phyloP scores from a whole-genome alignment of 2,888 invertebrate species.

The Pristionchus exspectatus region DNA sequence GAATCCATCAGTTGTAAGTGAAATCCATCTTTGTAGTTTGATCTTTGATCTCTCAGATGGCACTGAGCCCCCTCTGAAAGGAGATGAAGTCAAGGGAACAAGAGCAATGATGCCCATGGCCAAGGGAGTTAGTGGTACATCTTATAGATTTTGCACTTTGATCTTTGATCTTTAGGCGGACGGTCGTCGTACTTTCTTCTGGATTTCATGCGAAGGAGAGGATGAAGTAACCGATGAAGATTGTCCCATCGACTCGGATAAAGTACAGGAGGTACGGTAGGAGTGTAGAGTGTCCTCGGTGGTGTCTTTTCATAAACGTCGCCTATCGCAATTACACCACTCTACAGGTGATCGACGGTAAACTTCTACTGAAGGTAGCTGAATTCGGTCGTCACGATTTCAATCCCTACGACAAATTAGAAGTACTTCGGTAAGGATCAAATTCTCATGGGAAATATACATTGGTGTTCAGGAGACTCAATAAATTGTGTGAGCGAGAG shows the following conservation, averaged over 20 bases:
- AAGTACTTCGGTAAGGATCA: constrained; percentile 40
- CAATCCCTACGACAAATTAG: constrained; percentile 57
- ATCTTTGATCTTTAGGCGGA: constrained; percentile 14
- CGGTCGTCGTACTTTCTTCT: constrained; percentile 47
- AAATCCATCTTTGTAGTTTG: constrained; percentile 11
- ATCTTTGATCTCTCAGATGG: constrained; percentile 52
- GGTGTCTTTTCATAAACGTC: neutral
- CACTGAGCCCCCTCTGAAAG: constrained; percentile 29
- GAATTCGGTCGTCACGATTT: constrained; percentile 55
- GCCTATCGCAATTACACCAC: neutral
- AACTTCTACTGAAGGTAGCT: constrained; percentile 39
- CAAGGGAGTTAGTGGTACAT: neutral
- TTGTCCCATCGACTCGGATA: constrained; percentile 60
- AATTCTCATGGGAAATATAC: neutral
- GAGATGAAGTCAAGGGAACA: constrained; percentile 32
- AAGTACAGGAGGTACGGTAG: constrained; percentile 44
- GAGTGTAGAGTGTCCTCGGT: neutral
- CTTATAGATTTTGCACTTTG: neutral
- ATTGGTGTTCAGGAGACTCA: constrained; percentile 26
- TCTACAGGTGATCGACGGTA: constrained; percentile 57
- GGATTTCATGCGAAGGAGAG: constrained; percentile 45
- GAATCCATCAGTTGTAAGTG: constrained; percentile 22
- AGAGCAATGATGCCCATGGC: constrained; percentile 1
- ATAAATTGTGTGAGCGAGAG: constrained; percentile 59
- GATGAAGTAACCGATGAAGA: constrained; percentile 64